Evolutionary conservation across 2,888 invertebrate species (phyloP), one percentile per base, ranked within the genome.

Genomic region (Geophilus truncorum): DNA sequence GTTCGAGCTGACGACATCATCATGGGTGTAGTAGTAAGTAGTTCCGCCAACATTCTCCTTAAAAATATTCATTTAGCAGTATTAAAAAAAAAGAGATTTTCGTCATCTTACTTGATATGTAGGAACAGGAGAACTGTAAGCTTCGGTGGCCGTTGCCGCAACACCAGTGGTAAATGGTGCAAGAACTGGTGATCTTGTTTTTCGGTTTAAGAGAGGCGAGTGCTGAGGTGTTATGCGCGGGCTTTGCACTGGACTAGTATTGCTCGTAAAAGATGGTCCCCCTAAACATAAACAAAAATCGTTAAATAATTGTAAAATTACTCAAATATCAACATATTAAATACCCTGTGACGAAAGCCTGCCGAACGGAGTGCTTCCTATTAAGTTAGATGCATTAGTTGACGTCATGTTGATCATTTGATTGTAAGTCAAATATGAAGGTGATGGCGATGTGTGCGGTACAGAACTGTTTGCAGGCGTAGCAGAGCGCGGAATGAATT

Each of bases 21-120:
- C 87, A 70, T 86, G 86, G 15, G 86, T 85, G 83, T 95, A 97
- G 88, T 96, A 97, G 87, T 97, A 97, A 78, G 97, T 97, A 18
- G 97, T 97, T 30, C 97, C 97, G 81, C 96, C 96, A 79, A 88
- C 86, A 83, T 86, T 87, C 83, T 88, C 88, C 86, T 88, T 82
- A 10, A 84, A 18, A 45, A 21, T 18, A 32, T 32, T 32, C 18
- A 30, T 15, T 3, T 1, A 21, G 30, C n/a, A 77, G 12, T 4
- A 34, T 0, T 18, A 32, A 77, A 32, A 36, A 77, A 36, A 32
- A 32, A 32, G 21, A 34, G 82, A 21, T 5, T 21, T 77, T 32
- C 18, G 5, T 34, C 25, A 10, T 6, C 70, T 4, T 62, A 81
- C 78, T 78, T 78, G 78, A 78, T 62, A 81, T 36, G 75, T 78